A percentile compares a stretch with the other conserved stretches of the same genome.
Evolutionary conservation across 1,140 invertebrate species (phyloP).

Genomic region (Aricia agestis): DNA sequence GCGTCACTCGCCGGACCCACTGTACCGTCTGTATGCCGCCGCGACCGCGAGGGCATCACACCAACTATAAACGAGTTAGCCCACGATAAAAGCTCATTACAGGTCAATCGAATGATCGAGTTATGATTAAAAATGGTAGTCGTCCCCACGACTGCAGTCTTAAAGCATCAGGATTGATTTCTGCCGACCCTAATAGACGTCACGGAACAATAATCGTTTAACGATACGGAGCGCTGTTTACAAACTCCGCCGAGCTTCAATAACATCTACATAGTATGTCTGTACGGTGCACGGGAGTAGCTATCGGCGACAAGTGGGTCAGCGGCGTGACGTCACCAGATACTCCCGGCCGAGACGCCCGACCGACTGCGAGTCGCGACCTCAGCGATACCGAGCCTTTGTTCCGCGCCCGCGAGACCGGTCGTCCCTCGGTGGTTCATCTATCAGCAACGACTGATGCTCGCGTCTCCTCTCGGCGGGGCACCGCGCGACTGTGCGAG

Average conservation of each 20-base stretch:
- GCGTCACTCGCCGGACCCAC: constrained; percentile 13
- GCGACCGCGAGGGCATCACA: background rate
- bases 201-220: background rate
- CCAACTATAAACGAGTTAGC: background rate
- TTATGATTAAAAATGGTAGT: background rate
- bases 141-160: too few relatives aligned
- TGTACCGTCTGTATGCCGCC: background rate
- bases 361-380: background rate
- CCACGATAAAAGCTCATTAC: background rate
- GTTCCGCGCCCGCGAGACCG: background rate
- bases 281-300: background rate
- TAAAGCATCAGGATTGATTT: background rate
- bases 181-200: background rate
- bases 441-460: too few relatives aligned
- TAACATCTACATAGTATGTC: background rate
- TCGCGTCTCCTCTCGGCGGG: background rate
- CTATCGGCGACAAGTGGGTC: background rate
- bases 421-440: background rate
- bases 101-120: background rate
- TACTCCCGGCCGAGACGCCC: background rate
- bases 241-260: background rate
- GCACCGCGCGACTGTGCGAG: background rate
- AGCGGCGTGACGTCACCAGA: background rate
- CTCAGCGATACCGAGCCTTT: background rate
- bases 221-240: background rate